phyloP scores from a whole-genome alignment of 2,113 vertebrate genomes.

The Vulpes ferrilata region DNA sequence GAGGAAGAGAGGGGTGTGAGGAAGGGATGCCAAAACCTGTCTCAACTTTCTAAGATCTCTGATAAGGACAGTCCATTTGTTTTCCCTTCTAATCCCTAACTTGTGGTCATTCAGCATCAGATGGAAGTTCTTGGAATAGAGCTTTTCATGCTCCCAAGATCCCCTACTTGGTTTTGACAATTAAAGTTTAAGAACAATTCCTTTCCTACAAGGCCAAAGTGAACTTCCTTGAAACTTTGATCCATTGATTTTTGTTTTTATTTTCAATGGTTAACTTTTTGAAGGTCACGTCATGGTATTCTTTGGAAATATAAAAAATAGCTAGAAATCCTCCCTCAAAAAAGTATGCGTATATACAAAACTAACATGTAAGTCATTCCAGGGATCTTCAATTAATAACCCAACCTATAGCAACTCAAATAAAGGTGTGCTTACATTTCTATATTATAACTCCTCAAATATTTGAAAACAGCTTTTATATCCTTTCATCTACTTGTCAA shows the following conservation, averaged over 20 bases:
- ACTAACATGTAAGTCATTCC: background rate
- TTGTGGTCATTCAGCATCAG: background rate
- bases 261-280: background rate
- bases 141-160: background rate
- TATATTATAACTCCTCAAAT: background rate
- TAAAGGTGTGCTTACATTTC: background rate
- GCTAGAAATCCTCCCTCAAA: background rate
- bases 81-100: background rate
- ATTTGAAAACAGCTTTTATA: background rate
- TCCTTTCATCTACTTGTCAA: conserved; percentile 16
- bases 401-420: background rate
- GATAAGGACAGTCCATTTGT: background rate
- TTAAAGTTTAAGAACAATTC: background rate
- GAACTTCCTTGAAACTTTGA: background rate
- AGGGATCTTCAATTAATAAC: background rate
- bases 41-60: background rate
- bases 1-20: background rate
- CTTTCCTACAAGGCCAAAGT: background rate
- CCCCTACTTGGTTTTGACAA: background rate
- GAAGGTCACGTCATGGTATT: background rate
- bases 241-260: conserved; percentile 26
- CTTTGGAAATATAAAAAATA: conserved; percentile 38
- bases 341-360: background rate
- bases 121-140: background rate
- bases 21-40: background rate